Percentiles rank a stretch among this genome's conserved stretches.
Evolutionary conservation across 1,140 invertebrate species (phyloP).

Genomic region (Heliconius himera): DNA sequence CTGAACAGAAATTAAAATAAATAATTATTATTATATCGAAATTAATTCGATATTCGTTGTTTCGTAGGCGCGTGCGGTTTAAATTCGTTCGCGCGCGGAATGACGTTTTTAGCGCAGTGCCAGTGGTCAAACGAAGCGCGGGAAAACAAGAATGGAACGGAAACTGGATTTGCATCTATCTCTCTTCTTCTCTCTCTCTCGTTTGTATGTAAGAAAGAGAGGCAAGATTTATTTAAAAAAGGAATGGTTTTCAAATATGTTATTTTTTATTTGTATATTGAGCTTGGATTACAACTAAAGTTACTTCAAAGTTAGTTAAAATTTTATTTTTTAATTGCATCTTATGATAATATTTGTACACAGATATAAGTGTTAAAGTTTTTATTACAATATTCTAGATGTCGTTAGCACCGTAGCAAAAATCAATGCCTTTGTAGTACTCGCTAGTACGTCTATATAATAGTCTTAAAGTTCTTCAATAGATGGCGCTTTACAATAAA

Average conservation of each 20-base stretch:
- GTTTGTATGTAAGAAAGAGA: background rate
- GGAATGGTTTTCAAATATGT: no score
- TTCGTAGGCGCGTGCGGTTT: constrained; percentile 56
- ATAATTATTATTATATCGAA: constrained; percentile 27
- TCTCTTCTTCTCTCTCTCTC: background rate
- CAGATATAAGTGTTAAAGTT: background rate
- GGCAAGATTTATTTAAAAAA: no score
- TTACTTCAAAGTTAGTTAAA: background rate
- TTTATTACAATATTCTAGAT: background rate
- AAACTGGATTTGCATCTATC: background rate
- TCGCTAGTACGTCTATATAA: background rate
- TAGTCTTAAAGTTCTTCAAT: background rate
- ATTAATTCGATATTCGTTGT: constrained; percentile 44
- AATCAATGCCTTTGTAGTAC: background rate
- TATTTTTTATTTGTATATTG: background rate
- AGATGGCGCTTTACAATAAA: background rate
- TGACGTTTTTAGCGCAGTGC: constrained; percentile 47
- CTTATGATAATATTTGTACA: background rate
- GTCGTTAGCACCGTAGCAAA: background rate
- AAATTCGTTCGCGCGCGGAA: constrained; percentile 68
- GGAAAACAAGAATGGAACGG: constrained; percentile 48
- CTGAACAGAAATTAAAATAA: constrained; percentile 40
- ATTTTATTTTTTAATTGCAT: background rate
- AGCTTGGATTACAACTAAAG: background rate
- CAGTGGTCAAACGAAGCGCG: constrained; percentile 49